phyloP scores from a whole-genome alignment of 2,113 vertebrate species.

The Bubo bubo region DNA sequence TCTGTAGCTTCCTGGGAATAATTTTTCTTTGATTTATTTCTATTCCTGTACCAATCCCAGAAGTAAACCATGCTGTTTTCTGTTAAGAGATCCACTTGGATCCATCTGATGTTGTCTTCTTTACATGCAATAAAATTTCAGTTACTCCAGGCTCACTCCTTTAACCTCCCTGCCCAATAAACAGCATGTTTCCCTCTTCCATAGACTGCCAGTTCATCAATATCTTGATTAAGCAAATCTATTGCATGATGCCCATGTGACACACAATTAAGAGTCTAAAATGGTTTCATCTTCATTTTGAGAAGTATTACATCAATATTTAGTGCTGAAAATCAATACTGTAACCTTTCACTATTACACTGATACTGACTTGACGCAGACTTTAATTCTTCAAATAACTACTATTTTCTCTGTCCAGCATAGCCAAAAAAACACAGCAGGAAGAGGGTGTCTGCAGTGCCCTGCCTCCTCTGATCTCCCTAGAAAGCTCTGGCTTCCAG shows the following conservation, averaged over 20 bases:
- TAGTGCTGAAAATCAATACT: background rate
- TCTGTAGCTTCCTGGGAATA: background rate
- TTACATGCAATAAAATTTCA: background rate
- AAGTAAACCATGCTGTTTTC: background rate
- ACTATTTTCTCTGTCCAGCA: background rate
- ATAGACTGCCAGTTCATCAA: background rate
- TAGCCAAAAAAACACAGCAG: background rate
- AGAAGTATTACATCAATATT: background rate
- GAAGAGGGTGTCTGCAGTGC: background rate
- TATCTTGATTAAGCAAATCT: background rate
- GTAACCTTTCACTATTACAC: background rate
- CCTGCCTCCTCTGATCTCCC: background rate
- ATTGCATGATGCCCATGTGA: rapidly evolving
- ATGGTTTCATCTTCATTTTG: background rate
- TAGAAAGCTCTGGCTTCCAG: background rate
- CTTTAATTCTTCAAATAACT: background rate
- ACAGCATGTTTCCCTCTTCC: background rate
- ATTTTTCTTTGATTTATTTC: constrained; percentile 19
- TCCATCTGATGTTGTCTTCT: background rate
- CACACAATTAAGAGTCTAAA: background rate
- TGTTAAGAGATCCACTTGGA: background rate
- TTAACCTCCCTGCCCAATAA: background rate
- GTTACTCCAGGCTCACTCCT: background rate
- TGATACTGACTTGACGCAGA: background rate
- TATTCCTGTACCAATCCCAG: background rate